Base-by-base conservation (phyloP, 2,888 invertebrate genomes). In the Biston stratarius region DNA sequence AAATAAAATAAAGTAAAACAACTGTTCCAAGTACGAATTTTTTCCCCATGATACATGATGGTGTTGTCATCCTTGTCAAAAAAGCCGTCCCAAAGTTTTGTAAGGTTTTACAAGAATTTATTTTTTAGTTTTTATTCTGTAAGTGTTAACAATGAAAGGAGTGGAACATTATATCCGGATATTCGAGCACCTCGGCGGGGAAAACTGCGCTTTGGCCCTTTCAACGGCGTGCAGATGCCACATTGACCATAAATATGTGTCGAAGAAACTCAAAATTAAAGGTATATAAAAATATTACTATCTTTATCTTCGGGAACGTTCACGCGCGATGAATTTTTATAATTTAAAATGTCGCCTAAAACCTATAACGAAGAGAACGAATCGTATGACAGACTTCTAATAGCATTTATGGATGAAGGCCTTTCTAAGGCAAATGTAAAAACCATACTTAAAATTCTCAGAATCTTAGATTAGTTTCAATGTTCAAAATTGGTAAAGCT, bases 41-140 rank as follows among this genome's bases (percentile, higher is more conserved):
- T 63, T 62, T 11, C 5, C 36, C n/a, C n/a, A n/a, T n/a, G n/a
- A 51, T n/a, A n/a, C 11, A 10, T 12, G 33, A 3, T 9, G 55
- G 5, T n/a, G 3, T 12, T 53, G 55, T 38, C 53, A 55, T 42
- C 40, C 52, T 24, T 60, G 55, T 48, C 56, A 60, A 10, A 36
- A 52, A 67, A 67, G 58, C 59, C 67, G 62, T 62, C 52, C 61
- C 67, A 55, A 64, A 63, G 45, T 71, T 71, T 71, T 67, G 48
- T 56, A 63, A 40, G 40, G n/a, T 52, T 73, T 64, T 70, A 68
- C 48, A 63, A 64, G 51, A 24, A 53, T 58, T 55, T 57, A 45
- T 64, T 65, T 67, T 64, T 10, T 61, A 55, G 14, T 42, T 61
- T 67, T 61, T 61, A 53, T 6, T 61, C 66, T 36, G 12, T 62